Base-by-base conservation (phyloP, 1,140 invertebrate genomes). In the silkworm (Bombyx mori) region DNA sequence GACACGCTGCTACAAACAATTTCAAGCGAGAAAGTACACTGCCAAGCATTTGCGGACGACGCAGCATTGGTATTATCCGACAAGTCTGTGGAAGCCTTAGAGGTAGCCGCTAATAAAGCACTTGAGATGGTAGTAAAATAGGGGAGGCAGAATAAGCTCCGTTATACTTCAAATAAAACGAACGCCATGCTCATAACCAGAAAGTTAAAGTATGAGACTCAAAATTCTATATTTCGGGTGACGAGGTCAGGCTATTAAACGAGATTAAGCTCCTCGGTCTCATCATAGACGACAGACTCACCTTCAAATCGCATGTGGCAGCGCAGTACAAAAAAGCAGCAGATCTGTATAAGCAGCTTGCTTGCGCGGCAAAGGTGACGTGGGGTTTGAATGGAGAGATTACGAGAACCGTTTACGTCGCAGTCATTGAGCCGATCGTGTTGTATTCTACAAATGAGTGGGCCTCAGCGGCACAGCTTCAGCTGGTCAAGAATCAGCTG, bases 131-230 rank as follows among this genome's bases (percentile, higher is more conserved):
- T 55, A 8, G n/a, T 12, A 12, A 2, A 52, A 44, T 64, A 56
- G 62, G 62, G 62, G 8, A 12, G 9, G 8, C 12, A 47, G 7
- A 63, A 63, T 43, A 63, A 60, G 55, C 54, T 63, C 1, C 56
- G 50, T 7, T 63, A 60, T 42, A 58, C 62, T 44, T n/a, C 62
- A 44, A 54, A 63, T 12, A 64, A 64, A 51, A 64, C 58, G n/a
- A 22, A 44, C 22, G 62, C 62, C 10, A 57, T 63, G 54, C 22
- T 56, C 1, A 8, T 59, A 44, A 63, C 61, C 7, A 58, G 42
- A 10, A 59, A 63, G 52, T 53, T 64, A 5, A 56, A 56, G 26
- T 59, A 44, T 12, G 49, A 56, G 48, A 7, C 42, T 8, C 57
- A 54, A 4, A 9, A 45, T 48, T 58, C 7, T n/a, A 12, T 3